Base-by-base conservation (phyloP, 37 sponge, comb jelly and placozoan species). In the Hexactinellida sp. region DNA sequence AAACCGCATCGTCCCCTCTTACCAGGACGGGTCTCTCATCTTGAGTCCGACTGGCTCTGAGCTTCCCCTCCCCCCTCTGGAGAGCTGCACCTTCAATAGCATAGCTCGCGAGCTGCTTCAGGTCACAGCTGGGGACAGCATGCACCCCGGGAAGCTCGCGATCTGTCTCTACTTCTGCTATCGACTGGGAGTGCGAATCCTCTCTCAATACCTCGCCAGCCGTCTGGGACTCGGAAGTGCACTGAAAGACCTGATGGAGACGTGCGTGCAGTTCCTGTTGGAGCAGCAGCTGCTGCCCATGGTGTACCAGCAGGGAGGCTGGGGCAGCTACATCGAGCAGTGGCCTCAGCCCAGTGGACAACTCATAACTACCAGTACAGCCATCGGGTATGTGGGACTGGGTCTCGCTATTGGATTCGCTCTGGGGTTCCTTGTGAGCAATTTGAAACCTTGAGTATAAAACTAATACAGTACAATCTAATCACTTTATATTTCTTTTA, bases 131-230 rank as follows among this genome's bases (percentile, higher is more conserved):
- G 76, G 76, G 76, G 13, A 32, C 32, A 63, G 28, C 5, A 32
- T 63, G 76, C 21, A 32, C 34, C 76, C 76, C 13, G 76, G 76
- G 13, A 7, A 63, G 30, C 76, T 63, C 25, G 30, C 76, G 34
- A 63, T 63, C 3, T 63, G 76, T 28, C 76, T 63, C 25, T 63
- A 63, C 76, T 63, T 63, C 76, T 63, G 76, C 34, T 63, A 63
- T n/a, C 21, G 30, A 23, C 34, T 63, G 30, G 76, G 76, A 10
- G 76, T 63, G 25, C 25, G 76, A 63, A 23, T 63, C 19, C 28
- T 63, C 76, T 25, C 76, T 10, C 76, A 63, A 63, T 28, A 63
- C 34, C 25, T 63, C 21, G 76, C 76, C 3, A 63, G 13, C 76
- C 76, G 34, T 63, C 30, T 63, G 76, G 76, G 76, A 63, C 76